A percentile compares a stretch with the other conserved stretches of the same genome.
These are phyloP conservation scores for Patiria miniata DNA, from an alignment of 35 echinoderm and acorn worm genomes.

Conservation along the genomic window DNA sequence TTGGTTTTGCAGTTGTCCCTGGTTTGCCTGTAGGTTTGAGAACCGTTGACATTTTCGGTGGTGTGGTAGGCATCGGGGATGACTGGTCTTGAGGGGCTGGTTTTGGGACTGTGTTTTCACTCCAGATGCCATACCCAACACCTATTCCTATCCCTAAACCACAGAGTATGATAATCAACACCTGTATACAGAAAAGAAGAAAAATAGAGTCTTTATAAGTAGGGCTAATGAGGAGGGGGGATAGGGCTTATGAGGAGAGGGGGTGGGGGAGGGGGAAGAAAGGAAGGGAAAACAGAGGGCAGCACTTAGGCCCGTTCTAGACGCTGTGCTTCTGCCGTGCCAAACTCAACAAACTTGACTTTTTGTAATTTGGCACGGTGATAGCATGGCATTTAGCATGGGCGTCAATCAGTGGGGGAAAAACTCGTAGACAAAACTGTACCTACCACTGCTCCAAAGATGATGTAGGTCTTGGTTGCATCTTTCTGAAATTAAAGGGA, in stretches of 20 bases:
- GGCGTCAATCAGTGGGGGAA: no score
- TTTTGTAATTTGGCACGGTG: no score
- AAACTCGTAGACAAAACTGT: not conserved
- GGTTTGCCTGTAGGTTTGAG: not conserved
- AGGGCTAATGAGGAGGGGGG: no score
- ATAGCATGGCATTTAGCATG: no score
- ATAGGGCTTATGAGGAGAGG: no score
- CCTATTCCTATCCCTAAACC: slow-evolving; percentile 9
- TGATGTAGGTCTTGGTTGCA: not conserved
- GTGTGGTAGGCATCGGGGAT: not conserved
- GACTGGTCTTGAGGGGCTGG: not conserved
- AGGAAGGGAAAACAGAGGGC: no score
- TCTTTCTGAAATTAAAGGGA: not conserved
- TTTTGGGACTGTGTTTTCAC: not conserved
- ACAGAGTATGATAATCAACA: not conserved
- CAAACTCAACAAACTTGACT: no score
- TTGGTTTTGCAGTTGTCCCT: not conserved
- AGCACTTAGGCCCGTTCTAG: no score
- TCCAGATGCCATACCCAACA: slow-evolving; percentile 1
- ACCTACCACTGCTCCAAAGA: not conserved
- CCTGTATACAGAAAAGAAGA: not conserved
- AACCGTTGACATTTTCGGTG: not conserved
- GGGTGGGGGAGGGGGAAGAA: no score
- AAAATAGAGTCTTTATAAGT: no score
- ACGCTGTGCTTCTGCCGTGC: no score